Evolutionary conservation across 2,888 invertebrate genomes (phyloP), one percentile per base, ranked within the genome.

Genomic region (Tenodera sinensis): DNA sequence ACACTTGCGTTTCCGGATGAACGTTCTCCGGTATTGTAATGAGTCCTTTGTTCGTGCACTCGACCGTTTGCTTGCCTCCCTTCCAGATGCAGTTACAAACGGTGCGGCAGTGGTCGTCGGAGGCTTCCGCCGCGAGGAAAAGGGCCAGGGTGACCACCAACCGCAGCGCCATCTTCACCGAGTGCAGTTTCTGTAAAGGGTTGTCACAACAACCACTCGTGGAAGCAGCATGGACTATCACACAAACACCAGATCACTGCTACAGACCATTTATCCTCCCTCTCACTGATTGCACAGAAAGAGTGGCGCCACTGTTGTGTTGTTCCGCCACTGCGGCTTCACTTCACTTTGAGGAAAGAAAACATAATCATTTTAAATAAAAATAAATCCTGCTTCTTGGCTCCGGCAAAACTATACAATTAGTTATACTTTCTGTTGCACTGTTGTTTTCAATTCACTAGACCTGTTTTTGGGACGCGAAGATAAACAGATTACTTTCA

Each of bases 11-110:
- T 91, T 96, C 97, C 83, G 97, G 96, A 93, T 98, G 97, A 91
- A 98, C 96, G 92, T 96, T 96, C 92, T 97, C 96, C 85, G 98
- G 98, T 91, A 98, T 96, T 89, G 96, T 96, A 92, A 97, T 97
- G 91, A 98, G 95, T 90, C 96, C 96, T 90, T 97, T 96, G 93
- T 97, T 96, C 92, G 96, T 96, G 93, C 98, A 98, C 94, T 98
- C 98, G 90, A 98, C 98, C 88, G 98, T 97, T 93, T 97, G 97
- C 93, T 98, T 98, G 91, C 98, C 98, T 92, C 97, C 96, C 94
- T 98, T 98, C 98, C 98, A 98, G 94, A 98, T 98, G 94, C 98
- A 98, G 92, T 95, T 95, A 94, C 98, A 98, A 91, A 96, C 96
- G 84, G 95, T 95, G 90, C 97, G 97, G 92, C 97, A 97, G 91